These are phyloP conservation scores for Camponotus pennsylvanicus DNA, from an alignment of 1,140 invertebrate species.

Conservation along the genomic window DNA sequence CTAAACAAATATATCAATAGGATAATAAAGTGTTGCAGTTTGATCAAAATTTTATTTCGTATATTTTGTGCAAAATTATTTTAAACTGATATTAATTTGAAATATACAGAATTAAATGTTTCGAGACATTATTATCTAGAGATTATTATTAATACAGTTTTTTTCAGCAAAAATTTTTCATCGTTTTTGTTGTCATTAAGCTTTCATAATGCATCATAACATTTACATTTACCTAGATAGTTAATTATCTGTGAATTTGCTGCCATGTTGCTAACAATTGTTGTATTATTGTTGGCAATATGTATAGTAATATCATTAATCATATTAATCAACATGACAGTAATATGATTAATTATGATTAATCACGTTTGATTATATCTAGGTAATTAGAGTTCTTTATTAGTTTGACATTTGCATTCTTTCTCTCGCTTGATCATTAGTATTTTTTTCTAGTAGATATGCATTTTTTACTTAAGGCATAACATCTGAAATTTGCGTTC, in stretches of 20 bases:
- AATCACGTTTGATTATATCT: no score
- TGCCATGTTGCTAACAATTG: no score
- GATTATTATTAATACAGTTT: not conserved
- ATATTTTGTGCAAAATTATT: slow-evolving; percentile 27
- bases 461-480: not conserved
- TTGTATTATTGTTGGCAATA: no score
- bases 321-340: no score
- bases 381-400: not conserved
- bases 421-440: slow-evolving; percentile 34
- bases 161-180: slow-evolving; percentile 35
- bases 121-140: not conserved
- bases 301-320: no score
- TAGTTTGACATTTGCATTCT: slow-evolving; percentile 35
- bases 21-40: slow-evolving; percentile 22
- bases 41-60: not conserved
- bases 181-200: slow-evolving; percentile 16
- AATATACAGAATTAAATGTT: slow-evolving; percentile 31
- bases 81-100: slow-evolving; percentile 14
- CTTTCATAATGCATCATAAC: slow-evolving; percentile 39
- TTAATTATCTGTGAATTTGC: no score
- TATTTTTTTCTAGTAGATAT: not conserved
- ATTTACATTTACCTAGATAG: slow-evolving; percentile 6
- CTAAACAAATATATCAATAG: slow-evolving; percentile 25
- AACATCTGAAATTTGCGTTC: not conserved
- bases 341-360: no score